Conservation (phyloP, 1,140 invertebrate species). For the Temnothorax longispinosus region DNA sequence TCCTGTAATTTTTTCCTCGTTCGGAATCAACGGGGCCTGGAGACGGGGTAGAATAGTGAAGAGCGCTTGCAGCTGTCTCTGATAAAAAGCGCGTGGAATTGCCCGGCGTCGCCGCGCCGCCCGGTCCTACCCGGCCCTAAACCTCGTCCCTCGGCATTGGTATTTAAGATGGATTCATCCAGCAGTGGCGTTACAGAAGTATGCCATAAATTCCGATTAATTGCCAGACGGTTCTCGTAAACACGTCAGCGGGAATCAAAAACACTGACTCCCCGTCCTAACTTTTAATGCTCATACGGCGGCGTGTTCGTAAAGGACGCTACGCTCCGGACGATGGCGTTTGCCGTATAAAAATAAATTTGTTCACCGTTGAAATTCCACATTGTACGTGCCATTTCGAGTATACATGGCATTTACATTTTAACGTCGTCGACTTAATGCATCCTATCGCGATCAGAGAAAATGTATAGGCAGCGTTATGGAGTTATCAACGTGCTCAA, state of each 20-base stretch:
- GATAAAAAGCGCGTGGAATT: conserved; percentile 75
- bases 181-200: conserved; percentile 68
- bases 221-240: conserved; percentile 80
- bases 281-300: conserved; percentile 18
- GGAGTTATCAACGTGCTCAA: conserved; percentile 38
- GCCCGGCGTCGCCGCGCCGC: conserved; percentile 56
- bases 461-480: conserved; percentile 13
- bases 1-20: conserved; percentile 61
- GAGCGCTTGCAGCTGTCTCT: conserved; percentile 77
- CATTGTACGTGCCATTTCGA: conserved; percentile 2
- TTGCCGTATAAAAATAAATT: conserved; percentile 42
- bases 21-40: not conserved
- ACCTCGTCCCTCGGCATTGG: conserved; percentile 66
- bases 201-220: conserved; percentile 82
- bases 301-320: conserved; percentile 7
- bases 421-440: conserved; percentile 16
- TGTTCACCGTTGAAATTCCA: not conserved
- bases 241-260: conserved; percentile 71
- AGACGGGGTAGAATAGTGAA: conserved; percentile 32
- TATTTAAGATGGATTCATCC: conserved; percentile 79
- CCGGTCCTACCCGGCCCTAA: conserved; percentile 70
- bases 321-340: not conserved
- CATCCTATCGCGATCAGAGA: conserved; percentile 7
- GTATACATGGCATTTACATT: conserved; percentile 36
- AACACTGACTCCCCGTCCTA: conserved; percentile 40